Percentiles rank a stretch among this genome's conserved stretches.
These are phyloP conservation scores for Drosophila sordidula DNA, from an alignment of 2,888 invertebrate genomes.

Conservation along the genomic window DNA sequence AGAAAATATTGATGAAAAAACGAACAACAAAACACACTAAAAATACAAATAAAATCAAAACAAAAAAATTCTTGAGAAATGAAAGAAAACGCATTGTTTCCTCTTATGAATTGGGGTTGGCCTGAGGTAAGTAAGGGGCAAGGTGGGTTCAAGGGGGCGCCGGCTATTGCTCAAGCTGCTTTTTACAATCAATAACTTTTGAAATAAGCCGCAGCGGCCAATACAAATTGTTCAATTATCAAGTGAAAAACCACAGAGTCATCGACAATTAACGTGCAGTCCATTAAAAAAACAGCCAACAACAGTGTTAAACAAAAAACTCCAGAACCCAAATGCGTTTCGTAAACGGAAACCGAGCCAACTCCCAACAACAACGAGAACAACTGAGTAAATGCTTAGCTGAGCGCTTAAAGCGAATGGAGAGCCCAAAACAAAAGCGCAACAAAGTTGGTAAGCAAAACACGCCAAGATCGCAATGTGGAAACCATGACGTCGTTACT, in stretches of 20 bases:
- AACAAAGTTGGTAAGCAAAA: slow-evolving; percentile 64
- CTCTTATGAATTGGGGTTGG: slow-evolving; percentile 2
- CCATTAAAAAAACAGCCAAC: slow-evolving; percentile 33
- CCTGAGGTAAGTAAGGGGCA: slow-evolving; percentile 5
- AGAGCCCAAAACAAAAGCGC: slow-evolving; percentile 67
- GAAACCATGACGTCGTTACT: slow-evolving; percentile 63
- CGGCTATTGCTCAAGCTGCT: slow-evolving; percentile 48
- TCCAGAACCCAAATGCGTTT: slow-evolving; percentile 50
- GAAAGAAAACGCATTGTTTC: slow-evolving; percentile 66
- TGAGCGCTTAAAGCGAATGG: slow-evolving; percentile 43
- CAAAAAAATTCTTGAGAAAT: slow-evolving; percentile 73
- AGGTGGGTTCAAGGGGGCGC: background rate
- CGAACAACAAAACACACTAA: slow-evolving; percentile 48
- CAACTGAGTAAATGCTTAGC: background rate
- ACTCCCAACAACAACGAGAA: slow-evolving; percentile 22
- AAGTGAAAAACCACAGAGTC: slow-evolving; percentile 69
- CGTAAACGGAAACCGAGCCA: slow-evolving; percentile 58
- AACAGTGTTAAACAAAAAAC: background rate
- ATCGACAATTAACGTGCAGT: slow-evolving; percentile 70
- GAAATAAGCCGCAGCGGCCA: slow-evolving; percentile 64
- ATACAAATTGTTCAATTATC: slow-evolving; percentile 73
- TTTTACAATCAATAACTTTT: slow-evolving; percentile 72
- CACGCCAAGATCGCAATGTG: slow-evolving; percentile 66
- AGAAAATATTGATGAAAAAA: slow-evolving; percentile 28
- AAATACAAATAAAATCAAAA: slow-evolving; percentile 74